Conservation (phyloP, 2,113 vertebrate species). For the Hippocampus guttulatus region DNA sequence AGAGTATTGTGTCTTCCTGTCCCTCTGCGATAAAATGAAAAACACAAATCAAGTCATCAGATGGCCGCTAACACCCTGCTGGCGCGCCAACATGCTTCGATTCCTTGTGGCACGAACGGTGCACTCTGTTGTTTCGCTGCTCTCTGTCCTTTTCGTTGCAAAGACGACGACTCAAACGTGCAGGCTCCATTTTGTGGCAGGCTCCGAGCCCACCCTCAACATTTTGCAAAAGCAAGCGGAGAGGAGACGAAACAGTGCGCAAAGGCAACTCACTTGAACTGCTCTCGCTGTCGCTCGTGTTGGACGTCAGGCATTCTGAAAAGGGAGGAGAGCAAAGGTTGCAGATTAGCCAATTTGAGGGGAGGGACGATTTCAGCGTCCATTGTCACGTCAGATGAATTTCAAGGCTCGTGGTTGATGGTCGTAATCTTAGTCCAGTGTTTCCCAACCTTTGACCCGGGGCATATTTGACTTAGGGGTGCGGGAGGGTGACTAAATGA, state of each 20-base stretch:
- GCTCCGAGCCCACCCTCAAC: neutral
- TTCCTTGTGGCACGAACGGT: neutral
- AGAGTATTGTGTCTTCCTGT: conserved; percentile 95
- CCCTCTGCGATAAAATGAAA: conserved; percentile 78
- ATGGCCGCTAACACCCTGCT: neutral
- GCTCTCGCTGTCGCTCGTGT: conserved; percentile 99
- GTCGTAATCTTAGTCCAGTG: neutral
- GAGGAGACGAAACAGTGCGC: conserved; percentile 14
- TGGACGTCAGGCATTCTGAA: conserved; percentile 97
- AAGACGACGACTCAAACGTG: conserved; percentile 12
- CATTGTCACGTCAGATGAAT: neutral
- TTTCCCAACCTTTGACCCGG: neutral
- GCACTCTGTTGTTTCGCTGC: neutral
- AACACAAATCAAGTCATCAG: neutral
- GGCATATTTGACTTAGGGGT: neutral
- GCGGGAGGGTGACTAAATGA: neutral
- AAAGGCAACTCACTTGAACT: conserved; percentile 93
- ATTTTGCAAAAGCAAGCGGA: neutral
- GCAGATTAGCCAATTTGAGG: neutral
- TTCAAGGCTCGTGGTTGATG: neutral
- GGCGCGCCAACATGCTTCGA: neutral
- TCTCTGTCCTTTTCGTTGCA: conserved; percentile 15
- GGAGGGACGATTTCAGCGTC: neutral
- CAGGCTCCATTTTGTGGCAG: too few species aligned
- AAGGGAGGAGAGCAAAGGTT: conserved; percentile 46